Evolutionary conservation across 2,797 vertebrate species (phyloP).

Genomic region (Semotilus atromaculatus): DNA sequence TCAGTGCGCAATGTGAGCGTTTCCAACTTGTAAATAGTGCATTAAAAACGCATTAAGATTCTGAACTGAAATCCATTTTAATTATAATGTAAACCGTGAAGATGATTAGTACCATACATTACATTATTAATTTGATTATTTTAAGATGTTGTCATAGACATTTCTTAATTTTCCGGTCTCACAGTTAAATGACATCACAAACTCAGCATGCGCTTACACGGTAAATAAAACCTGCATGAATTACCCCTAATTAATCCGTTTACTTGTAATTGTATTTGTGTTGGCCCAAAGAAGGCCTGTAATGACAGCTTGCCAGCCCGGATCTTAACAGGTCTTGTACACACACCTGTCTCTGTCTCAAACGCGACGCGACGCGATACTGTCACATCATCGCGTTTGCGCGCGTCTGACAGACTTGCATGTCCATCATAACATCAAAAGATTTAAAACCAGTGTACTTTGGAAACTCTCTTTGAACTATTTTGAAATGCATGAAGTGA

Average conservation of each 20-base stretch:
- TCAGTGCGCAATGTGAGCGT: background rate
- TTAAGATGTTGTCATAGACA: background rate
- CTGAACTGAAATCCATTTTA: background rate
- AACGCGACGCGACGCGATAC: background rate
- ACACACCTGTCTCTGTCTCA: background rate
- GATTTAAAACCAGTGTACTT: background rate
- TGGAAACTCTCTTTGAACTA: background rate
- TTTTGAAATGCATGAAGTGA: background rate
- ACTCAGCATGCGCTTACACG: background rate
- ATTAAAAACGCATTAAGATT: background rate
- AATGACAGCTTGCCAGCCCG: background rate
- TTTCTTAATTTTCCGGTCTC: background rate
- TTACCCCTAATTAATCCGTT: conserved; percentile 8
- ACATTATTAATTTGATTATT: background rate
- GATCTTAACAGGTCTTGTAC: conserved; percentile 10
- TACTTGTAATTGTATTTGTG: background rate
- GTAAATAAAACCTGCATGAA: background rate
- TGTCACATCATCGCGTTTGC: background rate
- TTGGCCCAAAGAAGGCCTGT: background rate
- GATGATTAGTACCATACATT: background rate
- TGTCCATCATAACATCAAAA: background rate
- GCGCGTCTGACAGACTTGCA: background rate
- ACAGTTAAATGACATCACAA: background rate
- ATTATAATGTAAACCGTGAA: background rate
- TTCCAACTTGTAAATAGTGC: background rate